Evolutionary conservation across 2,888 invertebrate species (phyloP).

Genomic region (Cryptus viduatorius): DNA sequence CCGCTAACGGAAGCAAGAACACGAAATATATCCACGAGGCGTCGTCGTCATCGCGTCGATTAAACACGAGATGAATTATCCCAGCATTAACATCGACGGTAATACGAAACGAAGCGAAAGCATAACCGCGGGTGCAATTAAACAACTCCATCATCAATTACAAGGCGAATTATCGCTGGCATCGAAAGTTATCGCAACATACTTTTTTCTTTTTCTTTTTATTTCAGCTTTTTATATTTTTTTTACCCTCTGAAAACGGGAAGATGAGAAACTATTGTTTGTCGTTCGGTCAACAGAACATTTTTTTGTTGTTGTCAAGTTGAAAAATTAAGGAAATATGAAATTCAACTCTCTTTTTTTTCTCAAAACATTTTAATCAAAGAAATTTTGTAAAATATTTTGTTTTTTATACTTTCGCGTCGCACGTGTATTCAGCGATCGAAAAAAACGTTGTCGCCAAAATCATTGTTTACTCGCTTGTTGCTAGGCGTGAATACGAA

Average conservation of each 20-base stretch:
- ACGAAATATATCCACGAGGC: conserved; percentile 8
- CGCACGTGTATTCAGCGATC: background rate
- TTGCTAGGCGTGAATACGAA: conserved; percentile 33
- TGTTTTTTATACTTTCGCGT: background rate
- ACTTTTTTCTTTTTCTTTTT: background rate
- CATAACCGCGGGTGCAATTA: conserved; percentile 47
- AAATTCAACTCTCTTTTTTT: too few relatives aligned
- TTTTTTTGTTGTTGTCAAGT: background rate
- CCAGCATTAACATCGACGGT: conserved; percentile 5
- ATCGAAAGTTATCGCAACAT: conserved; percentile 37
- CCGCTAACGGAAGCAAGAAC: background rate
- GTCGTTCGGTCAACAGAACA: background rate
- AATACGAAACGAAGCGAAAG: conserved; percentile 29
- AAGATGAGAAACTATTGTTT: too few relatives aligned
- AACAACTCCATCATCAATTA: conserved; percentile 39
- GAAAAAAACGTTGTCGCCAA: conserved; percentile 13
- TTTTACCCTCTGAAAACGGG: too few relatives aligned
- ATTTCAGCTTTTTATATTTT: too few relatives aligned
- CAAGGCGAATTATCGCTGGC: conserved; percentile 33
- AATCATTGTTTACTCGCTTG: conserved; percentile 44
- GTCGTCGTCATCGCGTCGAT: conserved; percentile 37
- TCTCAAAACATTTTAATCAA: too few relatives aligned
- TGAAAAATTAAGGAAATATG: background rate
- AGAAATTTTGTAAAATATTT: too few relatives aligned
- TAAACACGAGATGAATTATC: conserved; percentile 50